Conservation (phyloP, 2,113 vertebrate species). For the Acinonyx jubatus region DNA sequence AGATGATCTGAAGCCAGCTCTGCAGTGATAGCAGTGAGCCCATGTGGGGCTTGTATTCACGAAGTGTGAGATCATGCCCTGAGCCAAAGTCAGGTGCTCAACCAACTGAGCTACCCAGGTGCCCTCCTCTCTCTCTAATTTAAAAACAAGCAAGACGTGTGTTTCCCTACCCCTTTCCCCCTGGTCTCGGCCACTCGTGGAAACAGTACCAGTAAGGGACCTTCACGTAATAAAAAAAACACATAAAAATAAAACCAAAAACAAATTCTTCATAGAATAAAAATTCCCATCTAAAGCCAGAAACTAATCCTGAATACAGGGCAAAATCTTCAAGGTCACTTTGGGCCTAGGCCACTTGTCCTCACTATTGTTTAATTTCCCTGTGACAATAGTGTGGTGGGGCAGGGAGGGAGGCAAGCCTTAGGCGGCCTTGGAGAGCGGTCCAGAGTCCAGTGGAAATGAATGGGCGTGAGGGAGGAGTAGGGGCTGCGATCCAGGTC, state of each 20-base stretch:
- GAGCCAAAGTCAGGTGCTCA: too few relatives aligned
- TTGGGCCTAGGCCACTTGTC: background rate
- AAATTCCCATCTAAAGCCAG: background rate
- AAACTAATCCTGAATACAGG: background rate
- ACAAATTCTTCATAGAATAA: background rate
- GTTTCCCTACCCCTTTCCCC: too few relatives aligned
- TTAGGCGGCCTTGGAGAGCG: background rate
- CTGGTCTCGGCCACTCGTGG: too few relatives aligned
- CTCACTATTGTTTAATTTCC: background rate
- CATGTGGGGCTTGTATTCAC: too few relatives aligned
- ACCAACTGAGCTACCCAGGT: too few relatives aligned
- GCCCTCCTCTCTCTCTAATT: background rate
- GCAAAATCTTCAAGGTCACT: background rate
- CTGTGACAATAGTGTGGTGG: background rate
- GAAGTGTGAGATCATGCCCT: too few relatives aligned
- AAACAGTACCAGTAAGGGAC: too few relatives aligned
- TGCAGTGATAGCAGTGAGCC: too few relatives aligned
- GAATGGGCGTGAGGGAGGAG: background rate
- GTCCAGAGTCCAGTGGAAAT: background rate
- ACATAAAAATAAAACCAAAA: too few relatives aligned
- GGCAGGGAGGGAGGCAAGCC: background rate
- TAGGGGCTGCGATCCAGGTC: background rate
- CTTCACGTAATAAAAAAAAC: too few relatives aligned
- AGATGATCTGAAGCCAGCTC: too few relatives aligned
- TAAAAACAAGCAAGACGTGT: background rate